phyloP scores from a whole-genome alignment of 1,140 invertebrate genomes.

The Venustaconcha ellipsiformis region DNA sequence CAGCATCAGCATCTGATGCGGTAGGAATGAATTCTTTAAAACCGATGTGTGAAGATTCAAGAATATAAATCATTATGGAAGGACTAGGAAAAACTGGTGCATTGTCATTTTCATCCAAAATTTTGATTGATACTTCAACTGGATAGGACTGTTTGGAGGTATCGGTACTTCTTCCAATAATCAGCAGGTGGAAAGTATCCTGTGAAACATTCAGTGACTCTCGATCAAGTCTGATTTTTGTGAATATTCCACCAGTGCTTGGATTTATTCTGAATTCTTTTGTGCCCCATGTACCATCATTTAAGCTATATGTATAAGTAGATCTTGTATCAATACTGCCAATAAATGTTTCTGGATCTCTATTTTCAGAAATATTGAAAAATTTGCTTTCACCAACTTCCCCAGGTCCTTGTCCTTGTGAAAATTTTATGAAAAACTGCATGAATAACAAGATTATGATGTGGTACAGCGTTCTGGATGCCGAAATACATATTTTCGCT shows the following conservation, averaged over 20 bases:
- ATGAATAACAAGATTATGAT: conserved; percentile 8
- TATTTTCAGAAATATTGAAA: conserved; percentile 27
- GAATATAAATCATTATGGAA: conserved; percentile 32
- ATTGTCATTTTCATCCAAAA: conserved; percentile 91
- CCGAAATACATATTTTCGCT: too few species aligned
- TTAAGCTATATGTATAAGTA: conserved; percentile 12
- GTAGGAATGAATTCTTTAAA: conserved; percentile 78
- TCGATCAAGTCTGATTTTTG: conserved; percentile 25
- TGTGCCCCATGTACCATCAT: conserved; percentile 8
- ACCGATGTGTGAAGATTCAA: conserved; percentile 65
- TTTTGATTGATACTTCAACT: conserved; percentile 50
- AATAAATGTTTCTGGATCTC: conserved; percentile 16
- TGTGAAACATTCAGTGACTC: conserved; percentile 23
- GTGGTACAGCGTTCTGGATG: too few species aligned
- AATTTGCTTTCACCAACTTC: background rate
- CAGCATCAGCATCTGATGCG: conserved; percentile 71
- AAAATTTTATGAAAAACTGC: conserved; percentile 31
- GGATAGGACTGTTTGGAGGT: conserved; percentile 20
- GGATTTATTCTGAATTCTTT: conserved; percentile 19
- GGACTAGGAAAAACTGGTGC: conserved; percentile 79
- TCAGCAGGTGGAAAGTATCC: conserved; percentile 38
- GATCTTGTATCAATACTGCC: conserved; percentile 9
- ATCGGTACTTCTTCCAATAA: conserved; percentile 29
- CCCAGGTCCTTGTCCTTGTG: conserved; percentile 29
- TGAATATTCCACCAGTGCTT: conserved; percentile 22